Evolutionary conservation across 2,797 vertebrate species (phyloP), one percentile per base, ranked within the genome.

Genomic region (Picus viridis): DNA sequence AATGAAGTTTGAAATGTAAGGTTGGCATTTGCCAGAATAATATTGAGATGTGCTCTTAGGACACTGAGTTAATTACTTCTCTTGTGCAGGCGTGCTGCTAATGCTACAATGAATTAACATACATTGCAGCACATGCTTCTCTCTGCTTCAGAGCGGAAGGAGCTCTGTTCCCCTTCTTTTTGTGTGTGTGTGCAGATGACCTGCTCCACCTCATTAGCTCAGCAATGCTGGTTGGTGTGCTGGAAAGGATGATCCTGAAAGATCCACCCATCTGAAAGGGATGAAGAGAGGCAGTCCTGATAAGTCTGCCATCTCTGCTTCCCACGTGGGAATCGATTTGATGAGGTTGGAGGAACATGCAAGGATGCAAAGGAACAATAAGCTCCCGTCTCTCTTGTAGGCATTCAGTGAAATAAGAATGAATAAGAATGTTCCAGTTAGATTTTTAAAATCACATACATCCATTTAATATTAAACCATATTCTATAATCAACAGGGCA

Each of bases 161-260:
- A 88, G 53, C 7, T 41, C 75, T 63, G 49, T 83, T 51, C 62
- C 65, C 43, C 6, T 56, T 43, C 68, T 51, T 15, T 43, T 54
- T 58, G 16, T 51, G 49, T 51, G 22, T 89, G 79, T 82, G 88
- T 88, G 86, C 93, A 88, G 62, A 75, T 94, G 88, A 96, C 90
- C 93, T 92, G 67, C 79, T 90, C 72, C 91, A 94, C 90, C 92
- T 94, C 92, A 81, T 89, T 91, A 96, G 88, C 82, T 85, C 73
- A 41, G 78, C 73, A 10, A 69, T 10, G 80, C 71, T 81, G 76
- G 41, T 20, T 76, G 88, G 69, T 90, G 78, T 41, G 36, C 82
- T 83, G 88, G 92, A 67, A 63, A 62, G 75, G 91, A 83, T 53
- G 92, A 71, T 83, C 89, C 92, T 67, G 59, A 72, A 49, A 45